phyloP scores from a whole-genome alignment of 2,797 vertebrate species.

The Arctocebus calabarensis region DNA sequence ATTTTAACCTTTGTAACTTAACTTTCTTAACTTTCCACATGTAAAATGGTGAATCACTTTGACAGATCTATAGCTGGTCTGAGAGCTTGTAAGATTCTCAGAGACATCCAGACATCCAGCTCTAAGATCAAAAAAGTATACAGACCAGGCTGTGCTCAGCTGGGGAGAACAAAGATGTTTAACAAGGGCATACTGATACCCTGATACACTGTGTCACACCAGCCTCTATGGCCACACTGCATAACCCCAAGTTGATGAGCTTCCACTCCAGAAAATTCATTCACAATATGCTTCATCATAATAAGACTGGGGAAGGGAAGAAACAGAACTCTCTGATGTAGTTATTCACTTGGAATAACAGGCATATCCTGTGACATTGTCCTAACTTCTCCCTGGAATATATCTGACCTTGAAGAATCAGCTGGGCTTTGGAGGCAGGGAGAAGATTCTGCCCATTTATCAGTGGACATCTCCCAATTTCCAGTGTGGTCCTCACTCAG shows the following conservation, averaged over 20 bases:
- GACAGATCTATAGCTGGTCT: not conserved
- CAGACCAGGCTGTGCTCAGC: not conserved
- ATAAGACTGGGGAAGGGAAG: not conserved
- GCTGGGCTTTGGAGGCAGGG: not conserved
- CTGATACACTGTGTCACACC: not conserved
- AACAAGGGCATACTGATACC: not conserved
- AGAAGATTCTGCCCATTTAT: not conserved
- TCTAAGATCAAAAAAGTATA: not conserved
- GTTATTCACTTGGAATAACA: slow-evolving; percentile 22
- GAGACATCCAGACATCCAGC: not conserved
- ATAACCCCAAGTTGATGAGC: not conserved
- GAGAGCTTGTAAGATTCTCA: not conserved
- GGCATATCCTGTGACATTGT: slow-evolving; percentile 21
- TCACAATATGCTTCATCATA: slow-evolving; percentile 19
- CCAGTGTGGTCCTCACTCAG: not conserved
- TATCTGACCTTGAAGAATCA: not conserved
- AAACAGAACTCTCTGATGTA: slow-evolving; percentile 16
- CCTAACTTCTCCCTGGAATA: not conserved
- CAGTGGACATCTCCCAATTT: not conserved
- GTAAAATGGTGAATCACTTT: slow-evolving; percentile 11
- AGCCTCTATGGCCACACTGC: not conserved
- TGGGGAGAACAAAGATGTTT: not conserved
- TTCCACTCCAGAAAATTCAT: slow-evolving; percentile 42
- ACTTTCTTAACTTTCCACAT: not conserved
- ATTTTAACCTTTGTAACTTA: not conserved